Evolutionary conservation across 2,888 invertebrate species (phyloP).

Genomic region (Oligia strigilis): DNA sequence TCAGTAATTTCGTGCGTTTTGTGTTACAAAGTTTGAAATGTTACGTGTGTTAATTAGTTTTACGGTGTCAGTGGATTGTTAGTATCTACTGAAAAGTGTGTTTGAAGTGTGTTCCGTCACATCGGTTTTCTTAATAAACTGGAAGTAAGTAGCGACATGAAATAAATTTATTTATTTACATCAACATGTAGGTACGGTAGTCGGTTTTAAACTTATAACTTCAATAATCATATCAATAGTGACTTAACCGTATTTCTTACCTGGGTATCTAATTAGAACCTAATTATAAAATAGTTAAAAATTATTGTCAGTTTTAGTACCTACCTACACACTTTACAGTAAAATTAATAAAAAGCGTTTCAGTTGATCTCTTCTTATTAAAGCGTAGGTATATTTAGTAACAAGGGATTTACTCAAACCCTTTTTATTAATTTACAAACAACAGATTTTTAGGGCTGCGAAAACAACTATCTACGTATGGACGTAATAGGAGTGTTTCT

Average conservation of each 20-base stretch:
- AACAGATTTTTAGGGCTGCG: not conserved
- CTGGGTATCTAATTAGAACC: not conserved
- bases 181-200: not conserved
- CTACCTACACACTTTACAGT: not conserved
- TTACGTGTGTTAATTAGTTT: slow-evolving; percentile 26
- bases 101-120: slow-evolving; percentile 6
- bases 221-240: not conserved
- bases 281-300: not conserved
- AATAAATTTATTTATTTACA: not conserved
- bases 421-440: not conserved
- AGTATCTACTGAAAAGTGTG: slow-evolving; percentile 22
- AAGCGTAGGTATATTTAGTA: not conserved
- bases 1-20: slow-evolving; percentile 35
- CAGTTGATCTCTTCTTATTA: not conserved
- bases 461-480: not conserved
- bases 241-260: not conserved
- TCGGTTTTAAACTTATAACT: not conserved
- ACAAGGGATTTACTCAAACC: not conserved
- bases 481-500: not conserved
- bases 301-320: not conserved
- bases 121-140: not conserved
- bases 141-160: slow-evolving; percentile 31
- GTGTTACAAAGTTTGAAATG: slow-evolving; percentile 32
- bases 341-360: not conserved
- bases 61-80: not conserved